Conservation (phyloP, 2,888 invertebrate species). For the Parthenolecanium corni region DNA sequence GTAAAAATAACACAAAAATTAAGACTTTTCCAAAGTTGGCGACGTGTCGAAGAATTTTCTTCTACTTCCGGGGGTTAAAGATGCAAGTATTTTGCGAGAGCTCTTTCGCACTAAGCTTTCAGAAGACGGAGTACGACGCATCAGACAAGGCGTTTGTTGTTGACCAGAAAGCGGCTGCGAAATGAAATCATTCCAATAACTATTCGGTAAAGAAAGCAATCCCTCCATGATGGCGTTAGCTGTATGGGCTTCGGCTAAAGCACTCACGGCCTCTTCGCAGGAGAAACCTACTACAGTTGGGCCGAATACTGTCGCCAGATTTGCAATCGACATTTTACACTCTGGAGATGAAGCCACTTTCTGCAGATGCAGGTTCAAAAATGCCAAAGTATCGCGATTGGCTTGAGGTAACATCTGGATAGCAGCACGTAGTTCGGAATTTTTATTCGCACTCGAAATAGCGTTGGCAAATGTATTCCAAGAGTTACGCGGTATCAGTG, state of each 20-base stretch:
- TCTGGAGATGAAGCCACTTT: slow-evolving; percentile 68
- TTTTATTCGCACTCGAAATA: slow-evolving; percentile 15
- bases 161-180: not conserved
- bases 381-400: slow-evolving; percentile 90
- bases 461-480: slow-evolving; percentile 55
- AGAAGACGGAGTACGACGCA: slow-evolving; percentile 14
- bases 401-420: slow-evolving; percentile 78
- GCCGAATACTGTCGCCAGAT: slow-evolving; percentile 82
- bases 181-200: slow-evolving; percentile 53
- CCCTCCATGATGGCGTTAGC: slow-evolving; percentile 51
- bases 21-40: not conserved
- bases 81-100: slow-evolving; percentile 2
- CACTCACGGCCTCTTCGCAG: slow-evolving; percentile 57
- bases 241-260: slow-evolving; percentile 42
- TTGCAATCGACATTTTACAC: slow-evolving; percentile 83
- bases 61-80: not conserved
- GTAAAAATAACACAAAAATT: too few relatives aligned
- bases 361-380: slow-evolving; percentile 79
- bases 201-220: slow-evolving; percentile 55
- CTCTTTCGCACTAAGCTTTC: slow-evolving; percentile 16
- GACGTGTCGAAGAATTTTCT: not conserved
- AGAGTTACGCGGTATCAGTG: slow-evolving; percentile 67
- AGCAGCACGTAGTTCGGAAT: slow-evolving; percentile 49
- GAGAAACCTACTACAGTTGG: slow-evolving; percentile 89
- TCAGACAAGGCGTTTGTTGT: not conserved